Percentiles rank a stretch among this genome's conserved stretches.
Evolutionary conservation across 53 echinoderm and acorn worm genomes (phyloP).

Genomic region (Luidia sarsii): DNA sequence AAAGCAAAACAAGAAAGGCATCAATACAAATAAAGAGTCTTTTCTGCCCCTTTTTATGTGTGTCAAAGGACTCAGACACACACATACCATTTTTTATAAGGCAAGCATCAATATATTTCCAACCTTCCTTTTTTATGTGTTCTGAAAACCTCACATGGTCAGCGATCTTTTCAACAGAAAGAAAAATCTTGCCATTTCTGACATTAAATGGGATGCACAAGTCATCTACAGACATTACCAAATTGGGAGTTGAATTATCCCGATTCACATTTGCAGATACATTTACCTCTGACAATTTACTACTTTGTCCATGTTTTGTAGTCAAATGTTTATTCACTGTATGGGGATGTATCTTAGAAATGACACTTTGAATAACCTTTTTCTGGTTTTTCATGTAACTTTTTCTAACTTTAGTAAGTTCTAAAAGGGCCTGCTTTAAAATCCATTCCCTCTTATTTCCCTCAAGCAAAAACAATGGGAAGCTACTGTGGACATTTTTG

Average conservation of each 20-base stretch:
- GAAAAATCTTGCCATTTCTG: too few species aligned
- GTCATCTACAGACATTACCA: not conserved
- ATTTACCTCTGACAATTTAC: not conserved
- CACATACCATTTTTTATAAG: too few species aligned
- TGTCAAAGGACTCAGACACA: slow-evolving; percentile 10
- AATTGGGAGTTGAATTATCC: not conserved
- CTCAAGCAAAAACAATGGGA: not conserved
- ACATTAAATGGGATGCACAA: slow-evolving; percentile 1
- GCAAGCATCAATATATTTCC: slow-evolving; percentile 19
- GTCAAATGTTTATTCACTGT: not conserved
- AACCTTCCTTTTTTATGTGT: slow-evolving; percentile 4
- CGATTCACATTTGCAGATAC: not conserved
- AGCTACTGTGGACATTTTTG: not conserved
- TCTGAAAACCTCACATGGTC: not conserved
- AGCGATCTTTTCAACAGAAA: not conserved
- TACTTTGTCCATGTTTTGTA: not conserved
- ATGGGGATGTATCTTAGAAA: not conserved
- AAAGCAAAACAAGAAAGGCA: not conserved
- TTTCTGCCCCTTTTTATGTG: not conserved
- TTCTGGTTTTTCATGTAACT: slow-evolving; percentile 14
- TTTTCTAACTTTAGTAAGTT: not conserved
- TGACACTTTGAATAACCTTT: slow-evolving; percentile 8
- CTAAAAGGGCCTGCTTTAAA: not conserved
- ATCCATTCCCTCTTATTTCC: slow-evolving; percentile 12
- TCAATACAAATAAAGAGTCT: not conserved